Evolutionary conservation across 2,797 vertebrate genomes (phyloP).

Genomic region (Aphelocoma californica): DNA sequence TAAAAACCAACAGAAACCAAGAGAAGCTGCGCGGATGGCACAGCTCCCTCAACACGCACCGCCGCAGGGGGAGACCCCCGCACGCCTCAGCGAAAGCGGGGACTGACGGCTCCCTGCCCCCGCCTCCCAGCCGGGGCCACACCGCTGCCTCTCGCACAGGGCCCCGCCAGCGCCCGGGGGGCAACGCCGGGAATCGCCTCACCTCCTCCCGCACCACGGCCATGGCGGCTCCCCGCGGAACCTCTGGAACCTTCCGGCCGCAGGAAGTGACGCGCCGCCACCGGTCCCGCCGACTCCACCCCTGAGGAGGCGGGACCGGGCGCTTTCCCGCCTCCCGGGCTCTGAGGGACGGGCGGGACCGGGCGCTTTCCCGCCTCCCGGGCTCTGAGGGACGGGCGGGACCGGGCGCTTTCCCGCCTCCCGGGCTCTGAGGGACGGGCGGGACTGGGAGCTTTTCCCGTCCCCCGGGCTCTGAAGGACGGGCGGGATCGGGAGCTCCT

Average conservation of each 20-base stretch:
- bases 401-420: accelerated
- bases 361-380: accelerated
- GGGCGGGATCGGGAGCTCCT: accelerated
- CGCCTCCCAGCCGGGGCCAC: neutral
- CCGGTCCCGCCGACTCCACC: neutral
- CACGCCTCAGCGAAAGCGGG: neutral
- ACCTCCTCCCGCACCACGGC: neutral
- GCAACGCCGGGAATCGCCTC: neutral
- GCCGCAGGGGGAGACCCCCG: neutral
- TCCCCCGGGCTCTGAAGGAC: too few species aligned
- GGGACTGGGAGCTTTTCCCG: accelerated
- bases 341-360: neutral
- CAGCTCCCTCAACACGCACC: neutral
- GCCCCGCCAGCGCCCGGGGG: neutral
- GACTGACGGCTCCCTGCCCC: neutral
- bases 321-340: neutral
- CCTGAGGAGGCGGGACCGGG: neutral
- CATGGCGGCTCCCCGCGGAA: neutral
- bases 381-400: neutral
- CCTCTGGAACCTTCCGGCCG: slow-evolving; percentile 17
- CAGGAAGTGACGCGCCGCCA: neutral
- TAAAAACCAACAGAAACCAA: neutral
- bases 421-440: neutral
- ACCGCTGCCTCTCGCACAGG: neutral
- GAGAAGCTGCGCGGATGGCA: neutral